A percentile compares a stretch with the other conserved stretches of the same genome.
phyloP scores from a whole-genome alignment of 2,797 vertebrate genomes.

The Sebastes elongatus region DNA sequence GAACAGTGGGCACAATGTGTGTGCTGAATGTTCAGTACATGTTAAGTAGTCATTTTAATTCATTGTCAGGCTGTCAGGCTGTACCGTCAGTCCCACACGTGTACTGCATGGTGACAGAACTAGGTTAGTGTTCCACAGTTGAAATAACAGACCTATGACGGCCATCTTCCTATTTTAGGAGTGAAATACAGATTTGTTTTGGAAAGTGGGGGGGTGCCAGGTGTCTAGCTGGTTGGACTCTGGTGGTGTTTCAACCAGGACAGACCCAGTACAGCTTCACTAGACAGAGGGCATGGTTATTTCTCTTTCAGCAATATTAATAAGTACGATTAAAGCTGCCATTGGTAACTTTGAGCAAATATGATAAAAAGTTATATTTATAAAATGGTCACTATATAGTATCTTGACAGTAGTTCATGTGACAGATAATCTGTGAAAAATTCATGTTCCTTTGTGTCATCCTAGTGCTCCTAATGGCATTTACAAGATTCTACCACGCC shows the following conservation, averaged over 20 bases:
- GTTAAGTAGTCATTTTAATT: neutral
- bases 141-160: neutral
- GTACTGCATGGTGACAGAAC: constrained; percentile 7
- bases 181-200: constrained; percentile 6
- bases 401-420: too few relatives aligned
- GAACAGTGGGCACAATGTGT: neutral
- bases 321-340: neutral
- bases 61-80: neutral
- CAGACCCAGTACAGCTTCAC: neutral
- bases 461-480: too few relatives aligned
- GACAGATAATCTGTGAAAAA: too few relatives aligned
- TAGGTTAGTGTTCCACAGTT: constrained; percentile 20
- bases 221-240: neutral
- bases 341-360: too few relatives aligned
- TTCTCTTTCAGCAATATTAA: neutral
- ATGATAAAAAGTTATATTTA: too few relatives aligned
- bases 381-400: too few relatives aligned
- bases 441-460: too few relatives aligned
- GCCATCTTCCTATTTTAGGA: constrained; percentile 14
- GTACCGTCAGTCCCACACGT: neutral
- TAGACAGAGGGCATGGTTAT: neutral
- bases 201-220: neutral
- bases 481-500: too few relatives aligned
- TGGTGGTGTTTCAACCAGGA: neutral
- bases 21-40: neutral